These are phyloP conservation scores for Myotis planiceps DNA, from an alignment of 2,797 vertebrate genomes.

Conservation along the genomic window DNA sequence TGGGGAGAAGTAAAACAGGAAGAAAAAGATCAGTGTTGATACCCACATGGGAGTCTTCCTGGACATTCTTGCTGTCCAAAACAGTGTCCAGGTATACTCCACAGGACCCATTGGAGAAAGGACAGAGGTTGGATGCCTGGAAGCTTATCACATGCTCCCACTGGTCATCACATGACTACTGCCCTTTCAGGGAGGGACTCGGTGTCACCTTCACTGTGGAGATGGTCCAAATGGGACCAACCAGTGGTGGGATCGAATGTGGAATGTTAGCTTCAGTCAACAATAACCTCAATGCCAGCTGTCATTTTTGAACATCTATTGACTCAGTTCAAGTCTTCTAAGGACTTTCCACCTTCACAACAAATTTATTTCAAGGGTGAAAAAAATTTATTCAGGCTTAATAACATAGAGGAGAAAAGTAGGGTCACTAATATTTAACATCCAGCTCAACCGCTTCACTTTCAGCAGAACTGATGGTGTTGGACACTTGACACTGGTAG, in stretches of 20 bases:
- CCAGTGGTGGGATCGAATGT: background rate
- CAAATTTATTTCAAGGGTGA: background rate
- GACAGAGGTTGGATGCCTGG: background rate
- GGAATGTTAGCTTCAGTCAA: background rate
- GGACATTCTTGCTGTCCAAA: background rate
- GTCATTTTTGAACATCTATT: background rate
- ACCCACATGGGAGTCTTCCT: too few relatives aligned
- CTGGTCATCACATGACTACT: background rate
- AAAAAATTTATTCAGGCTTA: background rate
- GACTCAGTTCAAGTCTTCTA: background rate
- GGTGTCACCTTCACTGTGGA: background rate
- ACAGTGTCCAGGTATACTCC: background rate
- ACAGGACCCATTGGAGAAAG: background rate
- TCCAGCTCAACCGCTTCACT: background rate
- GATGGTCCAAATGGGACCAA: background rate
- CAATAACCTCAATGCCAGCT: background rate
- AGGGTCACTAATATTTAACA: background rate
- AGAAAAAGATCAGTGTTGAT: background rate
- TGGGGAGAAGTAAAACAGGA: too few relatives aligned
- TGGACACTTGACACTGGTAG: background rate
- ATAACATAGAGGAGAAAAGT: background rate
- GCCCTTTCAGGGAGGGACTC: background rate
- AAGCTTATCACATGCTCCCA: background rate
- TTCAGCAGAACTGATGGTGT: background rate
- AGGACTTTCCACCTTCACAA: background rate